Percentiles rank a stretch among this genome's conserved stretches.
phyloP scores from a whole-genome alignment of 2,113 vertebrate genomes.

The Sinocyclocheilus anshuiensis region DNA sequence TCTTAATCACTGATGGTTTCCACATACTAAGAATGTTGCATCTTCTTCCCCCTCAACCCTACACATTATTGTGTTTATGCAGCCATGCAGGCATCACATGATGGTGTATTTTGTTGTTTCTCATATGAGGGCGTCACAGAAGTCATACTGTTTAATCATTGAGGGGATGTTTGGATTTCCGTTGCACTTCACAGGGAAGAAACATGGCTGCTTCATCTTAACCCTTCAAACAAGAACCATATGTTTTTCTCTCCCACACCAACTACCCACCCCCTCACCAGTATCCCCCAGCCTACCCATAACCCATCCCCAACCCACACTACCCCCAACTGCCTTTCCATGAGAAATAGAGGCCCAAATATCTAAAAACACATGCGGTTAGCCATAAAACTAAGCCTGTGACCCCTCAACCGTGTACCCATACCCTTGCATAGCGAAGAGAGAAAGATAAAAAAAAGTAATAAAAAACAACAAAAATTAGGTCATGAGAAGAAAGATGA shows the following conservation, averaged over 20 bases:
- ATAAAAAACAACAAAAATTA: constrained; percentile 61
- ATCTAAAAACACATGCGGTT: constrained; percentile 78
- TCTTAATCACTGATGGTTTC: constrained; percentile 37
- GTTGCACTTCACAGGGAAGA: constrained; percentile 45
- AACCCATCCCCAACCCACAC: constrained; percentile 31
- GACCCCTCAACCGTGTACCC: constrained; percentile 50
- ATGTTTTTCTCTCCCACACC: constrained; percentile 63
- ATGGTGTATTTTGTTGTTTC: constrained; percentile 46
- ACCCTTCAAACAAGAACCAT: constrained; percentile 68
- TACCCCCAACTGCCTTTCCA: constrained; percentile 63
- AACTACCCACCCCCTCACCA: not conserved
- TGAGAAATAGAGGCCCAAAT: constrained; percentile 78
- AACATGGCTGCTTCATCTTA: constrained; percentile 51
- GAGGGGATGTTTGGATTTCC: constrained; percentile 58
- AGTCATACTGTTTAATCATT: constrained; percentile 55
- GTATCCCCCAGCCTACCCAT: constrained; percentile 28
- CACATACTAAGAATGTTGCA: constrained; percentile 18
- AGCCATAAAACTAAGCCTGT: constrained; percentile 66
- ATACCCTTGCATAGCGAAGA: constrained; percentile 28
- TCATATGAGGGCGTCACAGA: constrained; percentile 33
- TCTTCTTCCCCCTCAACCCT: not conserved
- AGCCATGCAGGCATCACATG: constrained; percentile 27
- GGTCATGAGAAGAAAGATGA: constrained; percentile 75
- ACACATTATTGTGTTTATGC: constrained; percentile 1
- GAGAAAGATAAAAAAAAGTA: constrained; percentile 74